Conservation (phyloP, 2,113 vertebrate genomes). For the Formicarius rufipectus region DNA sequence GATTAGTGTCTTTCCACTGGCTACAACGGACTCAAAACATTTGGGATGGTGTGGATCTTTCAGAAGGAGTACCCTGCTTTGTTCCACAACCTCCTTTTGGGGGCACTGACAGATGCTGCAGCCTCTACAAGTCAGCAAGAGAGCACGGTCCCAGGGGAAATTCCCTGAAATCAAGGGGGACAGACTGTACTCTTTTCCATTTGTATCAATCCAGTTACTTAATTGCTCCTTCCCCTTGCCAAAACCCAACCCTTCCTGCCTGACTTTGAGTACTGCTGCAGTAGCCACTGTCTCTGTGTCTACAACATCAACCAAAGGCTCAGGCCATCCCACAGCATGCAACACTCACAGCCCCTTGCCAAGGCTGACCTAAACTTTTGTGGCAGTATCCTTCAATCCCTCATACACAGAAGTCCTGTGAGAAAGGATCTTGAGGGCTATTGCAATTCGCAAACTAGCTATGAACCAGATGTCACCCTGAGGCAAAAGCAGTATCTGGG, state of each 20-base stretch:
- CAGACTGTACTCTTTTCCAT: background rate
- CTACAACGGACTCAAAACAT: slow-evolving; percentile 1
- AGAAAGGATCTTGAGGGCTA: background rate
- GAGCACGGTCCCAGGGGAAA: background rate
- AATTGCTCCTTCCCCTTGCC: background rate
- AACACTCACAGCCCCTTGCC: background rate
- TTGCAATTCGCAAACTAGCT: background rate
- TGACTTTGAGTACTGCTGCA: background rate
- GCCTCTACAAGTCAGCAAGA: background rate
- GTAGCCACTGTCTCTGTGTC: background rate
- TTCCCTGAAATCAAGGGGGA: background rate
- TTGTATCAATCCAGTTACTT: background rate
- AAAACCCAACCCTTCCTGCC: background rate
- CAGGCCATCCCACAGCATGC: background rate
- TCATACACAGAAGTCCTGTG: background rate
- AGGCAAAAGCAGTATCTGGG: background rate
- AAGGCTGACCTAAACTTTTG: background rate
- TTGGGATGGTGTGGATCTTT: background rate
- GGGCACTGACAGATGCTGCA: background rate
- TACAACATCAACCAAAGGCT: background rate
- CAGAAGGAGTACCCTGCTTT: background rate
- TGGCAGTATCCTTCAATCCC: background rate
- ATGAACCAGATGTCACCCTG: background rate
- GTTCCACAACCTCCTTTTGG: background rate
- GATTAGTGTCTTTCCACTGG: slow-evolving; percentile 71